A percentile compares a stretch with the other conserved stretches of the same genome.
Conservation (phyloP, 2,888 invertebrate genomes). For the Erebia ligea region DNA sequence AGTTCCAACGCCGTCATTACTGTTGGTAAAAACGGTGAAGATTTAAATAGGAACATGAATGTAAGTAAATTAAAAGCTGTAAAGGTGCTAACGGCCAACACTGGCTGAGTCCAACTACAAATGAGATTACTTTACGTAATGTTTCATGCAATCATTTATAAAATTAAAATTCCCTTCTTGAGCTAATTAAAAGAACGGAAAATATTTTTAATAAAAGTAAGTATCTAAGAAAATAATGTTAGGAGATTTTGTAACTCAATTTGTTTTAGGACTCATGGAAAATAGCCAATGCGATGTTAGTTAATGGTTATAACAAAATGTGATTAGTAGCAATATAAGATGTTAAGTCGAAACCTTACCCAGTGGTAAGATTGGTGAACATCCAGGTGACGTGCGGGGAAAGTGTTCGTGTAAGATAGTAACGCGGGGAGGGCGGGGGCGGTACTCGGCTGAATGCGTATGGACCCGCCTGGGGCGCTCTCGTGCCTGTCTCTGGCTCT, state of each 20-base stretch:
- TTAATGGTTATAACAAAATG: neutral
- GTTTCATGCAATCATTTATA: no score
- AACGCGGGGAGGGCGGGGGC: constrained; percentile 90
- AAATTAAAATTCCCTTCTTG: no score
- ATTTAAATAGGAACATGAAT: neutral
- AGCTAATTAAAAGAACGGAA: no score
- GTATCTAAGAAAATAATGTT: no score
- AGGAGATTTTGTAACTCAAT: no score
- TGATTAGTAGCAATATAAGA: neutral
- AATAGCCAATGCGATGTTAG: neutral
- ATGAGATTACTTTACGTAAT: no score
- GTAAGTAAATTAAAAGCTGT: neutral
- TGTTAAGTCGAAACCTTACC: constrained; percentile 69
- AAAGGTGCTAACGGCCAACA: neutral
- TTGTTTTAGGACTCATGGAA: no score
- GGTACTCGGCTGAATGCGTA: constrained; percentile 96
- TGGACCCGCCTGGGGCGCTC: constrained; percentile 93
- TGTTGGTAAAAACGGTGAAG: constrained; percentile 39
- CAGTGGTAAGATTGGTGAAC: constrained; percentile 91
- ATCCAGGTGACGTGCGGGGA: constrained; percentile 91
- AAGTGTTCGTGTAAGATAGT: constrained; percentile 86
- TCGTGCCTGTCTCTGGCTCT: constrained; percentile 81
- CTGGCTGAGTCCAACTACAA: neutral
- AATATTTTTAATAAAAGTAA: no score
- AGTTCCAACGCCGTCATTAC: constrained; percentile 69